phyloP scores from a whole-genome alignment of 2,888 invertebrate genomes.

The Sclerodermus sp. region DNA sequence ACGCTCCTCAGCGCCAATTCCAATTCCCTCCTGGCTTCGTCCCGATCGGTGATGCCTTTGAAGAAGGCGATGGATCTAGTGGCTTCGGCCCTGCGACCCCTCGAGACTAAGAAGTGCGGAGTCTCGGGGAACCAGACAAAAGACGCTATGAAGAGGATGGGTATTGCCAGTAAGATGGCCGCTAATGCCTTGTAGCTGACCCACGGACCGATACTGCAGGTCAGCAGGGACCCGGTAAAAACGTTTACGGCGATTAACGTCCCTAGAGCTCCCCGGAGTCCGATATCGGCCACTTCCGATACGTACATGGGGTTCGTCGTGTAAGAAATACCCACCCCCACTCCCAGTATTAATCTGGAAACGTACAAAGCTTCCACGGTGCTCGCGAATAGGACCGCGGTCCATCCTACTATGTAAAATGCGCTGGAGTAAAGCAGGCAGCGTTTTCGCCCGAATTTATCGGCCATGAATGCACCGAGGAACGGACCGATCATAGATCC shows the following conservation, averaged over 20 bases:
- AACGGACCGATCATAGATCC: slow-evolving; percentile 54
- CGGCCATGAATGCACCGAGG: slow-evolving; percentile 45
- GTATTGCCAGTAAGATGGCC: slow-evolving; percentile 34
- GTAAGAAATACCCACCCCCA: slow-evolving; percentile 53
- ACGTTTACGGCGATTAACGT: slow-evolving; percentile 53
- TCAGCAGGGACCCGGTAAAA: slow-evolving; percentile 49
- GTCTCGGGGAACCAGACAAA: slow-evolving; percentile 53
- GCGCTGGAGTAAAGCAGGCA: slow-evolving; percentile 46
- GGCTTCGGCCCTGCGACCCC: slow-evolving; percentile 40
- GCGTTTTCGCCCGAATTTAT: slow-evolving; percentile 45
- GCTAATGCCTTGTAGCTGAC: slow-evolving; percentile 37
- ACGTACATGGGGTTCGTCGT: slow-evolving; percentile 54
- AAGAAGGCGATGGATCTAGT: slow-evolving; percentile 42
- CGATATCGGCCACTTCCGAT: slow-evolving; percentile 51
- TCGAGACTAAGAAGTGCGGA: slow-evolving; percentile 45
- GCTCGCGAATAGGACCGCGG: slow-evolving; percentile 42
- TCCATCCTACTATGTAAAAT: slow-evolving; percentile 52
- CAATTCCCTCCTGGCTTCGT: slow-evolving; percentile 18
- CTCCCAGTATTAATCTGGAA: slow-evolving; percentile 44
- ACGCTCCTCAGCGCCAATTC: slow-evolving; percentile 12
- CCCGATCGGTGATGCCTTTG: slow-evolving; percentile 29
- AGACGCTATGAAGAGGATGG: slow-evolving; percentile 41
- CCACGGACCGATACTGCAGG: slow-evolving; percentile 49
- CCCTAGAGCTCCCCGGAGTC: slow-evolving; percentile 50
- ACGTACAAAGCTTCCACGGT: slow-evolving; percentile 40